Base-by-base conservation (phyloP, 2,797 vertebrate species). In the Diglossa cyanea region DNA sequence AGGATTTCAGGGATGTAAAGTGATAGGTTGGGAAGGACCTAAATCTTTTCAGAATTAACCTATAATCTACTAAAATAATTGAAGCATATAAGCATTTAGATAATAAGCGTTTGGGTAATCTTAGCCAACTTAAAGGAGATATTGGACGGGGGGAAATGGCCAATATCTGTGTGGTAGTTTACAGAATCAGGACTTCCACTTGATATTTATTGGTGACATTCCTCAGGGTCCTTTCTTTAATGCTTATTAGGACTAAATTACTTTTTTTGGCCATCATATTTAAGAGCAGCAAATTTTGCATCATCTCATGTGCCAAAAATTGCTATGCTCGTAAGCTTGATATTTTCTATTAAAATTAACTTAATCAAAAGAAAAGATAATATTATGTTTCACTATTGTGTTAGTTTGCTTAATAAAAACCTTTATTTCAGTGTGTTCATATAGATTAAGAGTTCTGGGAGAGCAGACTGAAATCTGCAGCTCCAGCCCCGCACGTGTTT, bases 291-390 rank as follows among this genome's bases (percentile, higher is more conserved):
- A n/a, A 42, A 35, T 48, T 70, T 55, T 70, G 17, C 8, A 6
- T 5, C 28, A 5, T 42, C 24, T 87, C 33, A 8, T 1, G 6
- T 82, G 44, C 55, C 53, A 75, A 68, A 75, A 83, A 65, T 51
- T 21, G 14, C 35, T 81, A 4, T 85, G 26, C 39, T 62, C 1
- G 0, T 60, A 88, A 90, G 16, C 24, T 71, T 90, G 57, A 5
- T 92, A 45, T 77, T 97, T 97, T 91, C 63, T 54, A 28, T 78
- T 75, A 31, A 33, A 77, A 88, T 86, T 61, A 83, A 92, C 17
- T 86, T 50, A 10, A 82, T 73, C 35, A 79, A 72, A 65, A 77
- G 68, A 60, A 35, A 18, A 42, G 2, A 19, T 5, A 18, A 10
- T 13, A 8, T 17, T 72, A 17, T 31, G 15, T 66, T 84, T 63